Evolutionary conservation across 2,888 invertebrate genomes (phyloP), one percentile per base, ranked within the genome.

Genomic region (Saturnia pavonia): DNA sequence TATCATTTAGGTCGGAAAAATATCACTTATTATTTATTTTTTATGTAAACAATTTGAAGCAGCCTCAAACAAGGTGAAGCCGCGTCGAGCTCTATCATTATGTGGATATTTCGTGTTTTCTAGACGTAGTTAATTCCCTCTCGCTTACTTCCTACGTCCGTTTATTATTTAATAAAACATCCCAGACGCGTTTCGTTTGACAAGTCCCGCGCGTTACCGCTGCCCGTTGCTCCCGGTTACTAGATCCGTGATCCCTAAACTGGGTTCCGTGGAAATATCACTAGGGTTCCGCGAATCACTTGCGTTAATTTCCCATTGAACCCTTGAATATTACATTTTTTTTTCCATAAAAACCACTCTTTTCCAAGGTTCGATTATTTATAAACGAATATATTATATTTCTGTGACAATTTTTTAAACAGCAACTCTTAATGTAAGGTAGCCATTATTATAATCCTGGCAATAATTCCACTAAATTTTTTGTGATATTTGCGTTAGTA

Each of bases 41-140:
- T n/a, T 8, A 2, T 22, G 22, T 9, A 22, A 11, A 22, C 11
- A 54, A 22, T 54, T n/a, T 54, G 22, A n/a, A 9, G 22, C 22
- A 54, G 4, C 54, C 22, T 22, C 54, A 54, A 54, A 54, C 54
- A 54, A n/a, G 65, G 19, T 63, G 14, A 3, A 34, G 8, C 40
- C 19, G 40, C 40, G 65, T 65, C 34, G 22, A 65, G 12, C 40
- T 4, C 40, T 65, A 65, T 14, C n/a, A n/a, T 65, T 45, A 40
- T 65, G 6, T 34, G 40, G 2, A n/a, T 65, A 40, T 65, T 19
- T 40, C 65, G 72, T 70, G 70, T 72, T 72, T 16, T 69, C 67
- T 72, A 68, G 70, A 65, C 68, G 70, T 72, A 65, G 65, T 65
- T 65, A 40, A n/a, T 8, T 14, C 65, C 65, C 40, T 40, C n/a